phyloP scores from a whole-genome alignment of 1,140 invertebrate species.

The Dendroctonus ponderosae region DNA sequence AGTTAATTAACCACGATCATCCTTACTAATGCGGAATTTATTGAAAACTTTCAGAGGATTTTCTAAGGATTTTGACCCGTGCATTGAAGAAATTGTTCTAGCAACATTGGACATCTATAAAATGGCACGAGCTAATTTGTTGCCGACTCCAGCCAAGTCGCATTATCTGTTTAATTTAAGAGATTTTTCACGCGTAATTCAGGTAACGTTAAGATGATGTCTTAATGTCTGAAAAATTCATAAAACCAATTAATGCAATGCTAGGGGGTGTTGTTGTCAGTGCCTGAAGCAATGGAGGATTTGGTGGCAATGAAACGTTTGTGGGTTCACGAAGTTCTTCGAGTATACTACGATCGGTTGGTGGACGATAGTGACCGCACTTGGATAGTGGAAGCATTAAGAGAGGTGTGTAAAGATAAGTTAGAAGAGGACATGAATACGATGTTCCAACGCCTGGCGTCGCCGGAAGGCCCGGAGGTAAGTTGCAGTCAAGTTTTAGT shows the following conservation, averaged over 20 bases:
- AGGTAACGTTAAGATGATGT: constrained; percentile 53
- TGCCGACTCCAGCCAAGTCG: constrained; percentile 88
- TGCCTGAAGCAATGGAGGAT: constrained; percentile 88
- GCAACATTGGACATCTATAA: constrained; percentile 89
- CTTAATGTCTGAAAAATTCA: no score
- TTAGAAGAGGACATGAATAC: constrained; percentile 54
- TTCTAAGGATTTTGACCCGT: constrained; percentile 92
- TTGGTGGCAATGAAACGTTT: constrained; percentile 85
- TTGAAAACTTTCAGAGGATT: constrained; percentile 68
- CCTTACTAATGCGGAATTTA: not conserved
- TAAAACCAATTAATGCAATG: not conserved
- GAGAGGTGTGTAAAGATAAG: constrained; percentile 56
- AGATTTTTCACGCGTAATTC: constrained; percentile 91
- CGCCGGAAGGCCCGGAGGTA: constrained; percentile 41
- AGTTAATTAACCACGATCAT: not conserved
- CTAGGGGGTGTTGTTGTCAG: constrained; percentile 86
- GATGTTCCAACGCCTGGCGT: constrained; percentile 52
- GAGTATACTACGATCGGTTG: constrained; percentile 92
- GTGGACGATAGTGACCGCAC: constrained; percentile 77
- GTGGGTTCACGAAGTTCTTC: constrained; percentile 92
- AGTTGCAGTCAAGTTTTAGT: not conserved
- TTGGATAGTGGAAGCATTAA: constrained; percentile 75
- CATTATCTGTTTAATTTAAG: constrained; percentile 94
- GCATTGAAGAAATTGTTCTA: constrained; percentile 83
- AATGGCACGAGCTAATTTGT: constrained; percentile 72